A percentile compares a stretch with the other conserved stretches of the same genome.
Evolutionary conservation across 2,113 vertebrate genomes (phyloP).

Genomic region (Halcyon senegalensis): DNA sequence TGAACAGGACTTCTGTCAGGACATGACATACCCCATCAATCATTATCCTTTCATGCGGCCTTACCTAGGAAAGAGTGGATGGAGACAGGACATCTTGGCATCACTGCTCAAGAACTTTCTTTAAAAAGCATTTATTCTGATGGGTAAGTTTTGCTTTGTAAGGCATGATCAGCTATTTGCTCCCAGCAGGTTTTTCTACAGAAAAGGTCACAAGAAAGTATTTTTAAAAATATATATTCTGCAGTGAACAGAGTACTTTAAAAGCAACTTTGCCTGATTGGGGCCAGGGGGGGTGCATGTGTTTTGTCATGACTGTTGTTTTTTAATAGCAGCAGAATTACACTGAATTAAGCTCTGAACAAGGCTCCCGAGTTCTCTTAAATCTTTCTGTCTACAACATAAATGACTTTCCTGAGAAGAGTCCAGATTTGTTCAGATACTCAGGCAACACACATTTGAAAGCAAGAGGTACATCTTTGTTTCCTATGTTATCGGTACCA

Average conservation of each 20-base stretch:
- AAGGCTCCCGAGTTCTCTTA: not conserved
- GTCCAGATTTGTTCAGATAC: not conserved
- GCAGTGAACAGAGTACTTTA: not conserved
- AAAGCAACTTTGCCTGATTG: not conserved
- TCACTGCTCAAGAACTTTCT: not conserved
- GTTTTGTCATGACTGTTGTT: not conserved
- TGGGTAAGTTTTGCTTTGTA: not conserved
- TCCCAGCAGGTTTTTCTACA: not conserved
- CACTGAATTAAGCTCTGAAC: not conserved
- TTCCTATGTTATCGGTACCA: not conserved
- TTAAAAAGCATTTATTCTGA: not conserved
- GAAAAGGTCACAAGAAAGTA: not conserved
- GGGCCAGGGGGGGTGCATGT: no score
- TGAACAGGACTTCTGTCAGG: not conserved
- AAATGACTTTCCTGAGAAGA: not conserved
- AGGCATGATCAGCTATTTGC: not conserved
- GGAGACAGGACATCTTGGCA: not conserved
- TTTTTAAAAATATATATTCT: not conserved
- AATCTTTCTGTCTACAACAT: not conserved
- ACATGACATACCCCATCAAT: not conserved
- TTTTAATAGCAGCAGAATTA: not conserved
- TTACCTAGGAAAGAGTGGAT: not conserved
- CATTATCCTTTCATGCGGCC: accelerated
- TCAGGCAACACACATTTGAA: not conserved
- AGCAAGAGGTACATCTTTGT: not conserved